Percentiles rank a stretch among this genome's conserved stretches.
Evolutionary conservation across 2,888 invertebrate genomes (phyloP).

Genomic region (Agrochola lychnidis): DNA sequence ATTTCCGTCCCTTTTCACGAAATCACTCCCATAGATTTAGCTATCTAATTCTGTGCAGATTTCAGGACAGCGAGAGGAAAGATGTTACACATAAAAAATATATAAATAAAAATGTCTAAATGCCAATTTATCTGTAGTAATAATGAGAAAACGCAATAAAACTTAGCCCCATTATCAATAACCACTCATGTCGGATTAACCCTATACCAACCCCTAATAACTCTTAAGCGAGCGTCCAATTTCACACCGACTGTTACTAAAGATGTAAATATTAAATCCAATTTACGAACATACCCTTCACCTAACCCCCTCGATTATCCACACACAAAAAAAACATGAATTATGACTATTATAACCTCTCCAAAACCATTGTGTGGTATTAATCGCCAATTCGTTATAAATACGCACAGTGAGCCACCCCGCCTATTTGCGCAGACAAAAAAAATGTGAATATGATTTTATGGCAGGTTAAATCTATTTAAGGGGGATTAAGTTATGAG

Average conservation of each 20-base stretch:
- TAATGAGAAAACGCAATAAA: slow-evolving; percentile 67
- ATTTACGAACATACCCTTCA: slow-evolving; percentile 84
- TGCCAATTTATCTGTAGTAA: slow-evolving; percentile 44
- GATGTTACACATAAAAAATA: too few species aligned
- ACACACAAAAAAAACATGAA: slow-evolving; percentile 83
- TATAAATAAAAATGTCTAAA: too few species aligned
- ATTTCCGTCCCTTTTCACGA: too few species aligned
- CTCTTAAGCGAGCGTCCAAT: slow-evolving; percentile 88
- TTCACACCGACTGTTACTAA: slow-evolving; percentile 88
- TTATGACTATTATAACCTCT: slow-evolving; percentile 89
- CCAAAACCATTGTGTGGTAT: slow-evolving; percentile 82
- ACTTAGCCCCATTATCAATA: slow-evolving; percentile 71
- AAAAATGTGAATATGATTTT: slow-evolving; percentile 88
- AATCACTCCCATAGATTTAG: too few species aligned
- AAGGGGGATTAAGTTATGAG: slow-evolving; percentile 89
- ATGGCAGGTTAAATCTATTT: slow-evolving; percentile 90
- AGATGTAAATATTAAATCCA: slow-evolving; percentile 90
- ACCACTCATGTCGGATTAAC: slow-evolving; percentile 75
- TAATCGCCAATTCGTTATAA: slow-evolving; percentile 86
- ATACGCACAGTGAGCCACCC: slow-evolving; percentile 83
- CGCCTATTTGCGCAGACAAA: slow-evolving; percentile 82
- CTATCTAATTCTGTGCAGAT: too few species aligned
- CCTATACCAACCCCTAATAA: slow-evolving; percentile 84
- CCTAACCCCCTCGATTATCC: slow-evolving; percentile 85
- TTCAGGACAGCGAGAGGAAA: too few species aligned